Base-by-base conservation (phyloP, 2,888 invertebrate genomes). In the Patella pellucida region DNA sequence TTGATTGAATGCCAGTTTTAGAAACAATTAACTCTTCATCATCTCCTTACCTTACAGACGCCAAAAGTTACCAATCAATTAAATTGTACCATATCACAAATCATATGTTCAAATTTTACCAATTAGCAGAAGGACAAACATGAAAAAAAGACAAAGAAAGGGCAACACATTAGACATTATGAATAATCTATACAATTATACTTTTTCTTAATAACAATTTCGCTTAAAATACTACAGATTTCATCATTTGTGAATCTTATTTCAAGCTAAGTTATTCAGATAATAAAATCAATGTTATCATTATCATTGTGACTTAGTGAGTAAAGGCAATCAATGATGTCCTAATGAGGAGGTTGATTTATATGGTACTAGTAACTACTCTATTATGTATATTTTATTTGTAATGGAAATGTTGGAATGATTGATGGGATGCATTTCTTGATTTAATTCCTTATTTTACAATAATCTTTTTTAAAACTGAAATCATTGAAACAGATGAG, bases 41-140 rank as follows among this genome's bases (percentile, higher is more conserved):
- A 56, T 83, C 83, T 81, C 83, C 86, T 87, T 86, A 85, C 86
- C 85, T 85, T 85, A 81, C 84, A 85, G 74, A 75, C 80, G 86
- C 86, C 86, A 84, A 80, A 69, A 74, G 69, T 71, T 72, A 76
- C 72, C 74, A 73, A 69, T 67, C 72, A 78, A 76, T 73, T 27
- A 51, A 14, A 72, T 12, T 31, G 41, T 31, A 50, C 68, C 54
- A 54, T 31, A 71, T 41, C 23, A 51, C 68, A 62, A 50, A 69
- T 23, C 41, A 68, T 68, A 76, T 50, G n/a, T 71, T 73, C 76
- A 77, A 73, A 75, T 69, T 71, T 81, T 82, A 74, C 27, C 56
- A 73, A 50, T 50, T 62, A n/a, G 68, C 70, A 71, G 68, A 50
- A 71, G 52, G 15, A 75, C 23, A 23, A 62, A 19, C 62, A 62